Evolutionary conservation across 2,888 invertebrate genomes (phyloP).

Genomic region (Netelia virgata): DNA sequence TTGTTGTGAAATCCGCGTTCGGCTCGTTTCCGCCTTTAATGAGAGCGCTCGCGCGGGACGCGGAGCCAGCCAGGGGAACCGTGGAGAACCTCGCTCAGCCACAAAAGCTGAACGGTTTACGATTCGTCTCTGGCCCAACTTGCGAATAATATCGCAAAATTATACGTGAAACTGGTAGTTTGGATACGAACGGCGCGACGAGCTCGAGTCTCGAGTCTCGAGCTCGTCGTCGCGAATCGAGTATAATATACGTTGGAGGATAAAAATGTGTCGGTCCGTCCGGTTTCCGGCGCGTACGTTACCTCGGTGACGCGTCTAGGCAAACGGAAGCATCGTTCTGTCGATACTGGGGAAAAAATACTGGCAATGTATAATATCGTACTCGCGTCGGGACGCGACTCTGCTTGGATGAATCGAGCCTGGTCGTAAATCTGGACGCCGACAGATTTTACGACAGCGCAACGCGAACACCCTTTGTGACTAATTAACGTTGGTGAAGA

Average conservation of each 20-base stretch:
- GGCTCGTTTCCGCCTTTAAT: constrained; percentile 49
- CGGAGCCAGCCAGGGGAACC: background rate
- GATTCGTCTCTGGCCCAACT: background rate
- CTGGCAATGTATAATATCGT: too few relatives aligned
- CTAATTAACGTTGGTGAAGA: too few relatives aligned
- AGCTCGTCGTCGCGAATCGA: background rate
- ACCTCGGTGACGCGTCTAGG: background rate
- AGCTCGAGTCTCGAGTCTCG: too few relatives aligned
- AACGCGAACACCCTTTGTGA: too few relatives aligned
- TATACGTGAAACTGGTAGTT: constrained; percentile 6
- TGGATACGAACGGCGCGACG: background rate
- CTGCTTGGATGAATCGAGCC: too few relatives aligned
- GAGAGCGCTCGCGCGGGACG: constrained; percentile 4
- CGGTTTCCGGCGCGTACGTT: background rate
- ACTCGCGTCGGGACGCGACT: too few relatives aligned
- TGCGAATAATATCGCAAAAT: background rate
- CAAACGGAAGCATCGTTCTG: background rate
- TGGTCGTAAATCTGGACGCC: too few relatives aligned
- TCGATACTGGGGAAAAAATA: background rate
- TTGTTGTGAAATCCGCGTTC: constrained; percentile 23
- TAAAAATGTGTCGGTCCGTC: background rate
- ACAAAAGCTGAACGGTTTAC: constrained; percentile 10
- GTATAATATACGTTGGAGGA: background rate
- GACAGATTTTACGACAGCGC: too few relatives aligned
- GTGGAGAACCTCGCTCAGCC: background rate